Percentiles rank a stretch among this genome's conserved stretches.
These are phyloP conservation scores for Sinocyclocheilus anshuiensis DNA, from an alignment of 2,113 vertebrate genomes.

Conservation along the genomic window DNA sequence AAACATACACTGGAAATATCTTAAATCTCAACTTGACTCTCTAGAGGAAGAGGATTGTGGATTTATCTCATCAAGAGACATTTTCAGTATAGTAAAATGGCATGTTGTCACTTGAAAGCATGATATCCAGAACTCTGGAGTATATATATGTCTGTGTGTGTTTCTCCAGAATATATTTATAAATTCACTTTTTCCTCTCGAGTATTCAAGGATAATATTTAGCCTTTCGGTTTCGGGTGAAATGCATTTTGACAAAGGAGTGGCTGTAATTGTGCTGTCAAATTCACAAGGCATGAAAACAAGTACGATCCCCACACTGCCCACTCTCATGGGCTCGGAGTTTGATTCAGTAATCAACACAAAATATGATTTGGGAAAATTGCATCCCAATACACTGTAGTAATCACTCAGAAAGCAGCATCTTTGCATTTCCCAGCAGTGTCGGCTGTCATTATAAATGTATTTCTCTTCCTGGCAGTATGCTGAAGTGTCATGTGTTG, in stretches of 20 bases:
- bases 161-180: not conserved
- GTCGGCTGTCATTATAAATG: conserved; percentile 10
- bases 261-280: conserved; percentile 19
- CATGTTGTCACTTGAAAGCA: conserved; percentile 9
- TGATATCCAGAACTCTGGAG: conserved; percentile 33
- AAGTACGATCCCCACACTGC: not conserved
- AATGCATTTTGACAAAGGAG: conserved; percentile 29
- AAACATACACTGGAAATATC: conserved; percentile 37
- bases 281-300: not conserved
- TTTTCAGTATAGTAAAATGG: conserved; percentile 26
- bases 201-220: not conserved
- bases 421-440: conserved; percentile 11
- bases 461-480: conserved; percentile 15
- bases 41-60: conserved; percentile 3
- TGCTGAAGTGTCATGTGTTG: conserved; percentile 5
- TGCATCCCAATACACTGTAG: not conserved
- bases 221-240: not conserved
- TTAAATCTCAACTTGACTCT: conserved; percentile 21
- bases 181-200: not conserved
- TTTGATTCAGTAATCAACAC: conserved; percentile 18
- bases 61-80: conserved; percentile 39
- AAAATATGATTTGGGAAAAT: conserved; percentile 22
- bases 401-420: conserved; percentile 1
- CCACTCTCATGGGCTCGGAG: not conserved
- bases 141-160: not conserved